Conservation (phyloP, 2,888 invertebrate species). For the Eupithecia vulgata region DNA sequence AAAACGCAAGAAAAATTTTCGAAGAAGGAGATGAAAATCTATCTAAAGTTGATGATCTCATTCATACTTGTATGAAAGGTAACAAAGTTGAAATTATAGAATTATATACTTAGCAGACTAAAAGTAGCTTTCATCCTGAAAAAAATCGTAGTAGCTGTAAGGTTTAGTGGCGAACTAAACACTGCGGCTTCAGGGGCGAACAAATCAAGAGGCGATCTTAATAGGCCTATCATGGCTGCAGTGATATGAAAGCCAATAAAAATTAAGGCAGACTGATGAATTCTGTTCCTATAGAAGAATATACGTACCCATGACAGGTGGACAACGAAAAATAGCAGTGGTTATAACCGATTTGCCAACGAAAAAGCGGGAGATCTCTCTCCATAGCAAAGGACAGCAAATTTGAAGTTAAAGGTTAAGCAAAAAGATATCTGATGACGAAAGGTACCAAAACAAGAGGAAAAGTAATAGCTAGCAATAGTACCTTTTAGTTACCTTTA, state of each 20-base stretch:
- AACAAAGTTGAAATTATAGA: conserved; percentile 20
- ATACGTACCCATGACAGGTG: background rate
- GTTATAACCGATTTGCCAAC: background rate
- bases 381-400: background rate
- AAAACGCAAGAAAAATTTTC: conserved; percentile 56
- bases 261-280: too few species aligned
- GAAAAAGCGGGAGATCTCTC: background rate
- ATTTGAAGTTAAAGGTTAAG: too few species aligned
- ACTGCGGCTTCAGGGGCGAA: background rate
- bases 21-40: conserved; percentile 55
- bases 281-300: background rate
- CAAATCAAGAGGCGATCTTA: background rate
- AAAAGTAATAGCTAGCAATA: too few species aligned
- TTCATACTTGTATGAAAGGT: conserved; percentile 58
- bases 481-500: too few species aligned
- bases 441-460: too few species aligned
- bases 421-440: too few species aligned
- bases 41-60: conserved; percentile 55
- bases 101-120: background rate
- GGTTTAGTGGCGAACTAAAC: background rate
- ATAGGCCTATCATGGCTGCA: too few species aligned
- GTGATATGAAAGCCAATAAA: too few species aligned
- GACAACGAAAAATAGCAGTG: background rate
- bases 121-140: background rate
- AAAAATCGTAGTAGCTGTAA: background rate